These are phyloP conservation scores for Lacanobia wlatinum DNA, from an alignment of 2,888 invertebrate genomes.

Conservation along the genomic window DNA sequence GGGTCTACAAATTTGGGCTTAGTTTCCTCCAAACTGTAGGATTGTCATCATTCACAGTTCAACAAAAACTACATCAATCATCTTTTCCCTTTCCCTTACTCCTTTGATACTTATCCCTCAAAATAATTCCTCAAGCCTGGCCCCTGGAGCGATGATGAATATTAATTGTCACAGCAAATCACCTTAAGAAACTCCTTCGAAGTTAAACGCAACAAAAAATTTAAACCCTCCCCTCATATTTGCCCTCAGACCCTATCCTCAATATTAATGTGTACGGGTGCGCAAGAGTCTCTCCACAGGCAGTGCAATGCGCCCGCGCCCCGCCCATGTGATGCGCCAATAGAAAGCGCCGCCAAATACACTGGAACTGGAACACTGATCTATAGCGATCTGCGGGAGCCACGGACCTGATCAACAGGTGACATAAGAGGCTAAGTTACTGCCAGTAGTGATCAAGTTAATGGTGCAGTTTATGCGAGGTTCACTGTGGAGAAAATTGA, in stretches of 20 bases:
- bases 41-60: not conserved
- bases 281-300: constrained; percentile 11
- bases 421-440: not conserved
- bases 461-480: not conserved
- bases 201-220: not conserved
- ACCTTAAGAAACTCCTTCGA: not conserved
- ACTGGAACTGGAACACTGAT: constrained; percentile 7
- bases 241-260: not conserved
- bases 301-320: constrained; percentile 8
- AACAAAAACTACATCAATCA: not conserved
- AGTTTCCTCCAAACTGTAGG: constrained; percentile 15
- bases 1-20: not conserved
- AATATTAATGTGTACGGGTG: constrained; percentile 18
- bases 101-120: not conserved
- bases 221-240: not conserved
- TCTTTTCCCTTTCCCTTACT: too few species aligned
- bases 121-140: not conserved
- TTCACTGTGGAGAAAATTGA: not conserved
- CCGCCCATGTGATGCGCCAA: constrained; percentile 3
- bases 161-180: not conserved
- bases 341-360: constrained; percentile 47
- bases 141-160: not conserved
- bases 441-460: not conserved
- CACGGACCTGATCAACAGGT: not conserved
- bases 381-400: constrained; percentile 19